A percentile compares a stretch with the other conserved stretches of the same genome.
Evolutionary conservation across 2,888 invertebrate species (phyloP).

Genomic region (Gisinianus flammeolus): DNA sequence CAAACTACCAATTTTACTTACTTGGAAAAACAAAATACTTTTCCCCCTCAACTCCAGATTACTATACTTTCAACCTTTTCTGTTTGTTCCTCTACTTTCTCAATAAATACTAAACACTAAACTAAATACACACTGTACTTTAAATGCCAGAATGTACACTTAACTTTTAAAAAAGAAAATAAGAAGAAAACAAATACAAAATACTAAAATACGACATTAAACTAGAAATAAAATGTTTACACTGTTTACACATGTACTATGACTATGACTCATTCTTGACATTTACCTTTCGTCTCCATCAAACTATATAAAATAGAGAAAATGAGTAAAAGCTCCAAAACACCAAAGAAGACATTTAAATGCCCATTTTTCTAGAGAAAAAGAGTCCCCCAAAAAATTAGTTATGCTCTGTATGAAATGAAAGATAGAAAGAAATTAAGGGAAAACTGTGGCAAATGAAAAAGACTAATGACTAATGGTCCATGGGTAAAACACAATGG

Average conservation of each 20-base stretch:
- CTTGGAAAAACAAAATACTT: not conserved
- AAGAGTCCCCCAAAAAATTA: conserved; percentile 22
- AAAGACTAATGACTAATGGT: conserved; percentile 20
- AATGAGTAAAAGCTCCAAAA: not conserved
- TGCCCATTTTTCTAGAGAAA: not conserved
- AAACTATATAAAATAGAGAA: not conserved
- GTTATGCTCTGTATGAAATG: conserved; percentile 13
- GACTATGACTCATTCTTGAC: not conserved
- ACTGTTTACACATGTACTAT: not conserved
- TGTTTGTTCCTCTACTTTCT: not conserved
- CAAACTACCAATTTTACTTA: conserved; percentile 5
- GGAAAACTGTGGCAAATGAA: conserved; percentile 28
- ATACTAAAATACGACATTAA: no score
- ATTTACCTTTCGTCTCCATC: not conserved
- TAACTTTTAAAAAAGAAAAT: no score
- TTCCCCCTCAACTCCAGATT: not conserved
- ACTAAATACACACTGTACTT: not conserved
- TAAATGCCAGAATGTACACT: no score
- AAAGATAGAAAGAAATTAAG: conserved; percentile 4
- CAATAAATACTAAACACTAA: not conserved
- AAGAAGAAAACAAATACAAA: no score
- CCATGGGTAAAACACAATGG: no score
- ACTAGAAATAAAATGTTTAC: no score
- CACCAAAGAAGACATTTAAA: not conserved
- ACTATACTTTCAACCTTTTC: not conserved